Conservation (phyloP, 2,888 invertebrate genomes). For the Penaeus monodon region DNA sequence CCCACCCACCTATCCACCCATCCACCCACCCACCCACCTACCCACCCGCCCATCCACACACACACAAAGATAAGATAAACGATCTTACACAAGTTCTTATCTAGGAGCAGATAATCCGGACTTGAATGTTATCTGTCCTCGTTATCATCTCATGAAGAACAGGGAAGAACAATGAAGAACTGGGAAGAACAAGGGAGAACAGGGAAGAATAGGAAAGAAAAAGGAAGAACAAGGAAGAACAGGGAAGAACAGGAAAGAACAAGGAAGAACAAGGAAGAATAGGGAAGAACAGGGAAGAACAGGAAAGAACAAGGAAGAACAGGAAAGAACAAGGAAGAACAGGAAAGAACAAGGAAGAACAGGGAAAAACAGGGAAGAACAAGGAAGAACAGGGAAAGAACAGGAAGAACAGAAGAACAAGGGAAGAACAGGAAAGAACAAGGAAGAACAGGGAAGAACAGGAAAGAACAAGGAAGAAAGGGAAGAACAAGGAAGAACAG, state of each 20-base stretch:
- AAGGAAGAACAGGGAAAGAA: no score
- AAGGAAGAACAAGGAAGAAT: no score
- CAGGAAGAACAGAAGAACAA: not conserved
- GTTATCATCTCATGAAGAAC: not conserved
- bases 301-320: not conserved
- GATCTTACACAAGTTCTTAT: no score
- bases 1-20: no score
- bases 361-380: not conserved
- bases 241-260: not conserved
- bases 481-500: not conserved
- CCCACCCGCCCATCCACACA: no score
- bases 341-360: not conserved
- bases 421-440: not conserved
- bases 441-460: no score
- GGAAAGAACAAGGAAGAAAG: not conserved
- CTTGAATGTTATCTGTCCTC: not conserved
- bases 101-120: not conserved
- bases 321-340: no score
- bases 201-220: not conserved
- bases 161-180: not conserved
- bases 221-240: not conserved
- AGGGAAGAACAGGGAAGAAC: not conserved
- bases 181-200: not conserved
- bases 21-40: no score
- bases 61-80: no score